A percentile compares a stretch with the other conserved stretches of the same genome.
These are phyloP conservation scores for Gymnogyps californianus DNA, from an alignment of 2,113 vertebrate species.

Conservation along the genomic window DNA sequence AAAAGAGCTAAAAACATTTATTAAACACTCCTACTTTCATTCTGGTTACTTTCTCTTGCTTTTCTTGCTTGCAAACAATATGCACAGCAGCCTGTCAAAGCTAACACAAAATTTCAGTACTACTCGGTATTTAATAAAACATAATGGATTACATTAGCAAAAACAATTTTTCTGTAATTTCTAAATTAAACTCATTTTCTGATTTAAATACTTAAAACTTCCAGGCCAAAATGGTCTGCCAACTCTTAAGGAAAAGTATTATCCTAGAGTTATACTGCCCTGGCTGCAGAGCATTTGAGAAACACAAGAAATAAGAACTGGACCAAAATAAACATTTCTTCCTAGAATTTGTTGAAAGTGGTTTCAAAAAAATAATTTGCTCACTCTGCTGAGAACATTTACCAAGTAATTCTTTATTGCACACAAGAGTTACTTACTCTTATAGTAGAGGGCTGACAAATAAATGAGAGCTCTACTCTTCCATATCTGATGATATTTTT, in stretches of 20 bases:
- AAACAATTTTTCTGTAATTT: not conserved
- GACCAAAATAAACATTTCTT: not conserved
- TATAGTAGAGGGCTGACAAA: not conserved
- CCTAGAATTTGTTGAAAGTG: slow-evolving; percentile 23
- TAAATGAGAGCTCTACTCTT: not conserved
- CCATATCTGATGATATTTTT: not conserved
- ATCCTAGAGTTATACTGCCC: not conserved
- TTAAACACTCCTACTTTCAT: not conserved
- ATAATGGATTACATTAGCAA: not conserved
- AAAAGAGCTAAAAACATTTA: not conserved
- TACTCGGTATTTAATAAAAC: not conserved
- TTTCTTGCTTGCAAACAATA: not conserved
- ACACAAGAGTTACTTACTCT: not conserved
- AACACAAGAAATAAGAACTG: not conserved
- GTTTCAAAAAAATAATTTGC: not conserved
- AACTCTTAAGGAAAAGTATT: not conserved
- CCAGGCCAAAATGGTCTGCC: not conserved
- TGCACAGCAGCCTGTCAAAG: not conserved
- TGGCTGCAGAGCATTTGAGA: not conserved
- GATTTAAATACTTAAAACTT: not conserved
- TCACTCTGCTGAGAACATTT: not conserved
- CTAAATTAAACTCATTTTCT: not conserved
- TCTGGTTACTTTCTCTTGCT: not conserved
- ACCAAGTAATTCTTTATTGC: not conserved
- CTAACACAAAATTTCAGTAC: not conserved